Evolutionary conservation across 2,113 vertebrate species (phyloP), one percentile per base, ranked within the genome.

Genomic region (Notothenia rossii): DNA sequence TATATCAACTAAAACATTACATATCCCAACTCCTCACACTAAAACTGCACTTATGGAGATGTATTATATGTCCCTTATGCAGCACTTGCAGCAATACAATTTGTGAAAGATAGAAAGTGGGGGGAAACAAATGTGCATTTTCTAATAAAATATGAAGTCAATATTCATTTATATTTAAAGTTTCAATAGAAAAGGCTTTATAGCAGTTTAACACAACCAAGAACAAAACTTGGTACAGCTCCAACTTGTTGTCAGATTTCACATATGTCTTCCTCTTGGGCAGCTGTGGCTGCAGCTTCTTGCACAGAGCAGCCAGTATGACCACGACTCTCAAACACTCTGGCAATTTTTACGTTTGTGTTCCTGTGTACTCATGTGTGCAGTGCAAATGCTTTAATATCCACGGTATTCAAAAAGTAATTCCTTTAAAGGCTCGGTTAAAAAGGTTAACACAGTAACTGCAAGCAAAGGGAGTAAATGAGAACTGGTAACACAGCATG

Each of bases 261-360:
- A 81, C 79, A 75, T 65, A 77, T 22, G 63, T 85, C 82, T 84
- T 83, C 77, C 50, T 86, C 72, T 51, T 51, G 77, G 61, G 87
- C 88, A 90, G 86, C 88, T 91, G 84, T 62, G 84, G 49, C 36
- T 77, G 71, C 15, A 50, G 58, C 69, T 69, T 79, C 71, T 60
- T 68, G 33, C 29, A 78, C 59, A 65, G 69, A 84, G 51, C 43
- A 60, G 45, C 72, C 79, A 67, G 61, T 72, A 75, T 84, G 85
- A 60, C 36, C 48, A 40, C 75, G 76, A 83, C 65, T 80, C 61
- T 74, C 18, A 89, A 84, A 77, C 81, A 84, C 77, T 61, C 64
- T 7, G 11, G 56, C 66, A 45, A 61, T 87, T 82, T 66, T 46
- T 68, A 53, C 72, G 58, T 83, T 76, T 83, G 77, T 58, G 65